Base-by-base conservation (phyloP, 1,140 invertebrate genomes). In the Berghia stephanieae region DNA sequence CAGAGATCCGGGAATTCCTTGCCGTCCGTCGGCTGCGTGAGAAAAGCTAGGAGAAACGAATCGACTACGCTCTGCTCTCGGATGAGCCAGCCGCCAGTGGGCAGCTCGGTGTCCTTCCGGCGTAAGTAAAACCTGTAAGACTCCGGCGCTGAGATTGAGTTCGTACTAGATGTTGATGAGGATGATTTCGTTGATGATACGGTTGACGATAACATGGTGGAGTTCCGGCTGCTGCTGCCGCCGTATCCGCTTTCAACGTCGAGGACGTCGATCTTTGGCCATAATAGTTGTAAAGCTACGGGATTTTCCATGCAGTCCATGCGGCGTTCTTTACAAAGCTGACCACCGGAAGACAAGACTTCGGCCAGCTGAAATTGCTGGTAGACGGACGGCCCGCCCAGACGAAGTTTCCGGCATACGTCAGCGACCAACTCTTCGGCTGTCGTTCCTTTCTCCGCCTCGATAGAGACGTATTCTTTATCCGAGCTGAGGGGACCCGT, bases 1-100 rank as follows among this genome's bases (percentile, higher is more conserved):
- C 96, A 98, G 72, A 99, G 91, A 90, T 99, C 97, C 8, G 96
- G 95, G 90, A 97, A 98, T 88, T 98, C 96, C 78, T 95, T 92
- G 75, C 88, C 86, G 86, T 96, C 95, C 79, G 94, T 93, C 8
- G 95, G 95, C 87, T 97, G 95, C 87, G 95, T 95, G 0, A 97
- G 91, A 90, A 97, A 98, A 80, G 95, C 92, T 89, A 96, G 93
- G 36, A 97, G 92, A 89, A 97, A 95, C 31, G 95, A 94, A 90
- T 97, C 95, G 91, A 96, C 82, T 43, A 83, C 83, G 71, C 81
- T 95, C 31, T 83, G 94, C 27, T 94, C 93, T 43, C 80, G 83
- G 86, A 96, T 95, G 78, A 94, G 92, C 95, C 95, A 96, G 21
- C 93, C 88, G 70, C 81, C 82, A 63, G 84, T 24, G 16, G 78